Conservation (phyloP, 1,140 invertebrate species). For the Drosophila varians region DNA sequence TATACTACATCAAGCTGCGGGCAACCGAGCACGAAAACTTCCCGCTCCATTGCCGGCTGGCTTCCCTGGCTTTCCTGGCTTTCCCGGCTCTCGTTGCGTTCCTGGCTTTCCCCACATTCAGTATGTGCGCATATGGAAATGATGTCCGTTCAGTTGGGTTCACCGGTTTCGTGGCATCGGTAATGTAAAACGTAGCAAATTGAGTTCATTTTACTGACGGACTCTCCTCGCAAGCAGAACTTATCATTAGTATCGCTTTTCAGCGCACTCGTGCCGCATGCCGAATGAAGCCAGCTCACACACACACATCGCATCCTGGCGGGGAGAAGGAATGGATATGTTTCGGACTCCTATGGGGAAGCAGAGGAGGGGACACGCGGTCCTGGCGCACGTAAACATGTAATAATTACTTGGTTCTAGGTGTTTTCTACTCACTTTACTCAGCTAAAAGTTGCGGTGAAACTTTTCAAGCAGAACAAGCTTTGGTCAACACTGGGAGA, state of each 20-base stretch:
- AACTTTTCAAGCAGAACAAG: conserved; percentile 41
- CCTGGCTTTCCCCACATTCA: background rate
- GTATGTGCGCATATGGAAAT: conserved; percentile 36
- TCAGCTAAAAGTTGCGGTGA: conserved; percentile 37
- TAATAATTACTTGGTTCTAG: conserved; percentile 63
- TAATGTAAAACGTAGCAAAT: conserved; percentile 76
- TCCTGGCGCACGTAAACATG: conserved; percentile 58
- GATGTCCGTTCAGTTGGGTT: conserved; percentile 24
- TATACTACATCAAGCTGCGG: conserved; percentile 26
- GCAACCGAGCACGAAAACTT: conserved; percentile 21
- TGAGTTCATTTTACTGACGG: conserved; percentile 75
- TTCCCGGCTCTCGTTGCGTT: background rate
- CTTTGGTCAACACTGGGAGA: conserved; percentile 4
- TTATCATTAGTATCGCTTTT: conserved; percentile 83
- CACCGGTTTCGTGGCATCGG: conserved; percentile 2
- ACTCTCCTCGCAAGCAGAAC: conserved; percentile 55
- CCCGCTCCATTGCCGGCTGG: conserved; percentile 1
- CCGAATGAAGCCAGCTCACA: conserved; percentile 54
- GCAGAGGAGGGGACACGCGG: conserved; percentile 1
- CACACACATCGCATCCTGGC: conserved; percentile 12
- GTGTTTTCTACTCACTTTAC: conserved; percentile 54
- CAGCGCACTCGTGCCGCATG: conserved; percentile 64
- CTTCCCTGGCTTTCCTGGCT: background rate
- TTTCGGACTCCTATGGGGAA: background rate
- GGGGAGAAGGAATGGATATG: conserved; percentile 5